phyloP scores from a whole-genome alignment of 1,140 invertebrate genomes.

The Ridgeia piscesae region DNA sequence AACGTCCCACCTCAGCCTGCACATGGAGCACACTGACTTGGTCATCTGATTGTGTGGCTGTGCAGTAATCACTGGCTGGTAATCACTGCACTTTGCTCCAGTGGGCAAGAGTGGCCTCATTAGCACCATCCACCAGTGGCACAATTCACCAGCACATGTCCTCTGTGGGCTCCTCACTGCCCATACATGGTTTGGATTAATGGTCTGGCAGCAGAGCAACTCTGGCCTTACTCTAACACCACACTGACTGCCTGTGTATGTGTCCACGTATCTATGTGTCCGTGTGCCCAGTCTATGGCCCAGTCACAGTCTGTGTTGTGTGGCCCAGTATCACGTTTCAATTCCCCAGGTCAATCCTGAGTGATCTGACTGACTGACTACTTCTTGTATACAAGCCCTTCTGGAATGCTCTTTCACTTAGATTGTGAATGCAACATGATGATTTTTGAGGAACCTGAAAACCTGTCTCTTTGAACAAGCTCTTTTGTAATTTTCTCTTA shows the following conservation, averaged over 20 bases:
- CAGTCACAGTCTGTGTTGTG: too few relatives aligned
- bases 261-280: too few relatives aligned
- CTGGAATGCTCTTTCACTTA: too few relatives aligned
- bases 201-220: background rate
- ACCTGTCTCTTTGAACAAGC: too few relatives aligned
- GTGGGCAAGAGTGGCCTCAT: background rate
- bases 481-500: too few relatives aligned
- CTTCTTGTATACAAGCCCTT: too few relatives aligned
- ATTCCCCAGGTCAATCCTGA: too few relatives aligned
- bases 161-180: background rate
- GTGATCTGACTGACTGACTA: too few relatives aligned
- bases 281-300: too few relatives aligned
- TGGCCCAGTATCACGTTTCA: too few relatives aligned
- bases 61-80: background rate
- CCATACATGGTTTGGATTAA: background rate
- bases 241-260: background rate
- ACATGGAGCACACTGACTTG: background rate
- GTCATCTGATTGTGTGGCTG: background rate
- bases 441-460: too few relatives aligned
- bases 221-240: background rate
- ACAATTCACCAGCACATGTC: background rate
- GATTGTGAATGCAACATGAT: too few relatives aligned
- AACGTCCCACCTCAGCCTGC: background rate
- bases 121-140: background rate
- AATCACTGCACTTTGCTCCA: background rate